A percentile compares a stretch with the other conserved stretches of the same genome.
These are phyloP conservation scores for Nemapogon koenigi DNA, from an alignment of 2,888 invertebrate genomes.

Conservation along the genomic window DNA sequence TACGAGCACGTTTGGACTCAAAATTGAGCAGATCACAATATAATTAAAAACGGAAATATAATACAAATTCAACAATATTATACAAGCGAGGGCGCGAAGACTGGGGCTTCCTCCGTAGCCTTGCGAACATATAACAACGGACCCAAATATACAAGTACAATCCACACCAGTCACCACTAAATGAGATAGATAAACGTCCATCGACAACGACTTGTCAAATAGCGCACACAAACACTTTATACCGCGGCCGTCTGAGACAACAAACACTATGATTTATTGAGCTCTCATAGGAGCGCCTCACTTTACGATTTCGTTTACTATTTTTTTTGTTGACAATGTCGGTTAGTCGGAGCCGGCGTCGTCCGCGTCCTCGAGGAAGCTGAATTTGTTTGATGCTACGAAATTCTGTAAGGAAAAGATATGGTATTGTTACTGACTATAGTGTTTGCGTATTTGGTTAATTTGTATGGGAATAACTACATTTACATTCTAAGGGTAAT, in stretches of 20 bases:
- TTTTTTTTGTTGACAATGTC: slow-evolving; percentile 15
- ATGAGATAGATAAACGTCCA: slow-evolving; percentile 20
- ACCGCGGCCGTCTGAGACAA: slow-evolving; percentile 46
- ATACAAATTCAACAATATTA: no score
- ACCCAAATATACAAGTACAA: no score
- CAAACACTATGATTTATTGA: slow-evolving; percentile 23
- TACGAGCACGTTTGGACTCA: no score
- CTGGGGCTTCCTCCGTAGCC: slow-evolving; percentile 49
- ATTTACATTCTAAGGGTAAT: no score
- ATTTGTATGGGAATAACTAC: no score
- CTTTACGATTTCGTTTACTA: neutral
- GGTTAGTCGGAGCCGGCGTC: slow-evolving; percentile 55
- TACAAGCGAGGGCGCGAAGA: slow-evolving; percentile 23
- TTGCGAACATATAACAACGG: slow-evolving; percentile 45
- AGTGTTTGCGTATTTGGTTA: no score
- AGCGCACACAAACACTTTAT: slow-evolving; percentile 59
- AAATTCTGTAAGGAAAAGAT: slow-evolving; percentile 72
- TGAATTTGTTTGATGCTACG: slow-evolving; percentile 79
- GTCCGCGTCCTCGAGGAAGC: slow-evolving; percentile 73
- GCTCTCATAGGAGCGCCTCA: neutral
- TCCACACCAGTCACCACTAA: no score
- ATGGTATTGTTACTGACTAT: no score
- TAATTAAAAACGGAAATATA: no score
- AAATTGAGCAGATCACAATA: no score
- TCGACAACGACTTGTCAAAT: slow-evolving; percentile 44